Conservation (phyloP, 2,888 invertebrate genomes). For the Xylota segnis region DNA sequence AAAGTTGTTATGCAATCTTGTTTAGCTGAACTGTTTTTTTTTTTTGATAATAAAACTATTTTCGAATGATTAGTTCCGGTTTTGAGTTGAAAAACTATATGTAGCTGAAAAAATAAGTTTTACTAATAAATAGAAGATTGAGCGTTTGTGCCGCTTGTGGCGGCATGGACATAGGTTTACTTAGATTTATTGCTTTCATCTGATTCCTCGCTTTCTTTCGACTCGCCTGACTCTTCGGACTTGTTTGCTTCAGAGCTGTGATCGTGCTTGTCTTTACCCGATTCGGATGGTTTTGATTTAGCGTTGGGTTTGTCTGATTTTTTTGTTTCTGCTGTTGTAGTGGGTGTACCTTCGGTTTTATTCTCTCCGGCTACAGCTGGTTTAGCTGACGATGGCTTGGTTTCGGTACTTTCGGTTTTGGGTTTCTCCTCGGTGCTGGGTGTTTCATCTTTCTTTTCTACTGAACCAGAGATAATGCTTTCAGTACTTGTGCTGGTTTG, state of each 20-base stretch:
- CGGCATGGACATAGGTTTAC: slow-evolving; percentile 62
- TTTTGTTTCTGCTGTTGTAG: slow-evolving; percentile 78
- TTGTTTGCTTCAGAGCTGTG: slow-evolving; percentile 60
- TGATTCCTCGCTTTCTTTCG: slow-evolving; percentile 81
- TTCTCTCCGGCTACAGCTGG: slow-evolving; percentile 80
- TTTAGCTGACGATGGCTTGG: slow-evolving; percentile 74
- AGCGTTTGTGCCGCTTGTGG: slow-evolving; percentile 62
- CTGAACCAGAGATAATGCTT: slow-evolving; percentile 35
- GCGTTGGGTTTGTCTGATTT: slow-evolving; percentile 78
- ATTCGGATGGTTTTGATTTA: slow-evolving; percentile 79
- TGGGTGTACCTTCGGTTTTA: slow-evolving; percentile 77
- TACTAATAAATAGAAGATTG: slow-evolving; percentile 52
- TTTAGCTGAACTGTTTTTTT: slow-evolving; percentile 1
- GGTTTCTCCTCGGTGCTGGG: slow-evolving; percentile 77
- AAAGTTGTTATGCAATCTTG: slow-evolving; percentile 8
- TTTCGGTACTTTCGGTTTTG: slow-evolving; percentile 70
- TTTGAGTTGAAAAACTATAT: slow-evolving; percentile 49
- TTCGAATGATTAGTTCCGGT: slow-evolving; percentile 29
- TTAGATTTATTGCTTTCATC: slow-evolving; percentile 78
- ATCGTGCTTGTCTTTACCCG: slow-evolving; percentile 77
- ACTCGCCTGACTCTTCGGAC: slow-evolving; percentile 79
- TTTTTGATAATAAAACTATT: slow-evolving; percentile 18
- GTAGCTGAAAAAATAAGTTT: slow-evolving; percentile 53
- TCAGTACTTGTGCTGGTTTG: slow-evolving; percentile 62
- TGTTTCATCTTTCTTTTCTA: slow-evolving; percentile 78